Base-by-base conservation (phyloP, 1,140 invertebrate species). In the Drosophila nikananu region DNA sequence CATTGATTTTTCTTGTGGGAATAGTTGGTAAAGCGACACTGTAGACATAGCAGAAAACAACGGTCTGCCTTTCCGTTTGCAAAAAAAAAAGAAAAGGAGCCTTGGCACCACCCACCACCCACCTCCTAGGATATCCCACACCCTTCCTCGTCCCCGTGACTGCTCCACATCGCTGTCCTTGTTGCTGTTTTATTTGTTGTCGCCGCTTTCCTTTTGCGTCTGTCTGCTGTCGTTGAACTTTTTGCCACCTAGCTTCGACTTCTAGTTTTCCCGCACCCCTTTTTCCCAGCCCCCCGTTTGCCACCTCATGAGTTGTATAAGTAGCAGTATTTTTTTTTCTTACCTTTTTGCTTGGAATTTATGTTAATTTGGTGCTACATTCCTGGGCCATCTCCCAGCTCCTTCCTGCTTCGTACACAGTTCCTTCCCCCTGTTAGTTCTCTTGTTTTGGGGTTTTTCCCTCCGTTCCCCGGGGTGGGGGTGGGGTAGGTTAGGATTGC, bases 1-100 rank as follows among this genome's bases (percentile, higher is more conserved):
- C 84, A 89, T 89, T 89, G 84, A 89, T 89, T 89, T 89, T 89
- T 89, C 84, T 89, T 90, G 81, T 89, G 84, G 84, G 84, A 89
- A 90, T 89, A 84, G 82, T 77, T 74, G 64, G 42, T 10, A 61
- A 55, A 62, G 73, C 68, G 61, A 82, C 55, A 51, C 77, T 67
- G 73, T 80, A 76, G 77, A 84, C 60, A 80, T 58, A 59, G 77
- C 27, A 59, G 77, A 44, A 68, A 58, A 65, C 67, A 81, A 77
- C 82, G 72, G 70, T 61, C 70, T 74, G 46, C 55, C 61, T 66
- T 66, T 66, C 39, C 55, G 54, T 46, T 67, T 27, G 48, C 63
- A 27, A 52, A 30, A 23, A 52, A 30, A 21, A 55, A 37, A 32
- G 13, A 21, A 54, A 37, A 19, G 66, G 30, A 66, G 49, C 67